phyloP scores from a whole-genome alignment of 2,113 vertebrate genomes.

The Tetrao urogallus region DNA sequence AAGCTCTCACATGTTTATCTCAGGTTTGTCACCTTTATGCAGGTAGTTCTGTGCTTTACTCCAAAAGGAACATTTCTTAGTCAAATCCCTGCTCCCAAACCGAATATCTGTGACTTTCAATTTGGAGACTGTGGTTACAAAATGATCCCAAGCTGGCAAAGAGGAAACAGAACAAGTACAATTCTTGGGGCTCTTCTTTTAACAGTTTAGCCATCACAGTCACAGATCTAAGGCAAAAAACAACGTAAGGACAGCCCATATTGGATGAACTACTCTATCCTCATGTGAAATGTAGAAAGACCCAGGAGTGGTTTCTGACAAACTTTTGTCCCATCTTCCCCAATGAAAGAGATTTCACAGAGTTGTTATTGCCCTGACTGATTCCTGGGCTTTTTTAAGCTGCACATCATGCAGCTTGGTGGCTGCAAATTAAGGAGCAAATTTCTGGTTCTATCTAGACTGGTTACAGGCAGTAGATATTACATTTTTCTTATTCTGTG shows the following conservation, averaged over 20 bases:
- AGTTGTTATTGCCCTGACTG: accelerated
- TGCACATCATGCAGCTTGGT: background rate
- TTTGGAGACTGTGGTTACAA: background rate
- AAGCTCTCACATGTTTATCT: background rate
- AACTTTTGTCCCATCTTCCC: background rate
- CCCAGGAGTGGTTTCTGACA: background rate
- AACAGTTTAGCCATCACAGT: background rate
- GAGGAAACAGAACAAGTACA: background rate
- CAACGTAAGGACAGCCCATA: background rate
- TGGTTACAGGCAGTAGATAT: background rate
- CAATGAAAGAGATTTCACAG: background rate
- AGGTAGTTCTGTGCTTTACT: background rate
- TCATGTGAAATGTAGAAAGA: background rate
- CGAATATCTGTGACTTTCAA: background rate
- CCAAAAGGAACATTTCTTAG: background rate
- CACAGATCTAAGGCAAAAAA: background rate
- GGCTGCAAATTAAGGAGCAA: background rate
- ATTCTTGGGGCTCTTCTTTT: background rate
- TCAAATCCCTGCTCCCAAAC: background rate
- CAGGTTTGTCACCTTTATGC: background rate
- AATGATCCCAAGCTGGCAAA: background rate
- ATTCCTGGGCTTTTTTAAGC: background rate
- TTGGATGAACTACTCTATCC: background rate
- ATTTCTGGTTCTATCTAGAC: background rate
- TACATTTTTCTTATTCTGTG: background rate